Evolutionary conservation across 2,113 vertebrate species (phyloP).

Genomic region (Callospermophilus lateralis): DNA sequence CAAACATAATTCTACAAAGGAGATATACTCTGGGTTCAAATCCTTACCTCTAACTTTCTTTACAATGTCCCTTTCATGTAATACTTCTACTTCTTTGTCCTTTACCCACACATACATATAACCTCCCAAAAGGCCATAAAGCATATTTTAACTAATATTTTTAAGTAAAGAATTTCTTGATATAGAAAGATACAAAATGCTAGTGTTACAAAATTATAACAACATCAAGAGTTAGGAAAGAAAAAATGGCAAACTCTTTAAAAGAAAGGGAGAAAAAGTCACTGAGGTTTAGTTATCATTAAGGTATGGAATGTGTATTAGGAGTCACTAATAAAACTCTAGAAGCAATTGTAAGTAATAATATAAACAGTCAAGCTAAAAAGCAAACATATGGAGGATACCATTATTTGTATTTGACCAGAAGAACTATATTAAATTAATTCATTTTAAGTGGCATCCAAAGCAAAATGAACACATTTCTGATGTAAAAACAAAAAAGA

Average conservation of each 20-base stretch:
- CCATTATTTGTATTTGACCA: not conserved
- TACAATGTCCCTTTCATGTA: slow-evolving; percentile 11
- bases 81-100: slow-evolving; percentile 47
- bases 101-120: not conserved
- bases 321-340: slow-evolving; percentile 47
- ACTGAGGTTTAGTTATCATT: slow-evolving; percentile 31
- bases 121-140: not conserved
- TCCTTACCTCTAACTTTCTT: not conserved
- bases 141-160: slow-evolving; percentile 42
- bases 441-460: not conserved
- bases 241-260: slow-evolving; percentile 50
- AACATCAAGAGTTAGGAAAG: slow-evolving; percentile 48
- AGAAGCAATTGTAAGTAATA: not conserved
- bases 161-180: slow-evolving; percentile 62
- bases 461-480: slow-evolving; percentile 51
- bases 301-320: slow-evolving; percentile 49
- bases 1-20: slow-evolving; percentile 37
- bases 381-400: not conserved
- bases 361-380: slow-evolving; percentile 13
- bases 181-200: not conserved
- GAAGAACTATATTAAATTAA: slow-evolving; percentile 50
- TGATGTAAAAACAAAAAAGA: not conserved
- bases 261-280: slow-evolving; percentile 50
- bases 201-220: slow-evolving; percentile 58
- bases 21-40: slow-evolving; percentile 41